These are phyloP conservation scores for Hydraecia micacea DNA, from an alignment of 2,888 invertebrate genomes.

Conservation along the genomic window DNA sequence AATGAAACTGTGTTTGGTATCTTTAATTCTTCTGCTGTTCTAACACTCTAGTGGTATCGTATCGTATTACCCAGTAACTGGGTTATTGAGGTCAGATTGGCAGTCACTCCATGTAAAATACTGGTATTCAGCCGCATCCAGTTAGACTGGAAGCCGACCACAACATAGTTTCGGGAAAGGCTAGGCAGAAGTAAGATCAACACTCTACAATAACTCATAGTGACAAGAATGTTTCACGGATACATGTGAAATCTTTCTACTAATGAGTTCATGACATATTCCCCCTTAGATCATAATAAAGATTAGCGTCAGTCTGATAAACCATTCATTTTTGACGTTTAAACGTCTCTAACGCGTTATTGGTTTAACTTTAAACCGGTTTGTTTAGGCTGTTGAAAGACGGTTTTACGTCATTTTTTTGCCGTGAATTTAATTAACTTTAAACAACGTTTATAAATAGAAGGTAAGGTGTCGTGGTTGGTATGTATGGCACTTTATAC, in stretches of 20 bases:
- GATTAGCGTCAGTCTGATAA: background rate
- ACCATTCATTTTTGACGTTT: background rate
- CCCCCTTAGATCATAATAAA: background rate
- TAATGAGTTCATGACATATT: background rate
- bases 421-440: background rate
- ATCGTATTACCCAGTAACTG: background rate
- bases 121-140: background rate
- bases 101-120: background rate
- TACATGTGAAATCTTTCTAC: background rate
- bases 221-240: background rate
- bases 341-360: background rate
- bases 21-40: constrained; percentile 36
- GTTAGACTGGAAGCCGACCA: background rate
- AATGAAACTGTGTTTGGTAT: constrained; percentile 49
- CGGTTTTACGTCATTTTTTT: background rate
- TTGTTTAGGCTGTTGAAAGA: background rate
- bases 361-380: background rate
- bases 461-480: background rate
- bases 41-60: background rate
- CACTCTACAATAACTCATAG: background rate
- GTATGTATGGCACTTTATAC: background rate
- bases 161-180: background rate
- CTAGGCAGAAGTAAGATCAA: background rate
- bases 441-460: background rate
- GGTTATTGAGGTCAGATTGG: background rate